phyloP scores from a whole-genome alignment of 1,140 invertebrate species.

The Aethina tumida region DNA sequence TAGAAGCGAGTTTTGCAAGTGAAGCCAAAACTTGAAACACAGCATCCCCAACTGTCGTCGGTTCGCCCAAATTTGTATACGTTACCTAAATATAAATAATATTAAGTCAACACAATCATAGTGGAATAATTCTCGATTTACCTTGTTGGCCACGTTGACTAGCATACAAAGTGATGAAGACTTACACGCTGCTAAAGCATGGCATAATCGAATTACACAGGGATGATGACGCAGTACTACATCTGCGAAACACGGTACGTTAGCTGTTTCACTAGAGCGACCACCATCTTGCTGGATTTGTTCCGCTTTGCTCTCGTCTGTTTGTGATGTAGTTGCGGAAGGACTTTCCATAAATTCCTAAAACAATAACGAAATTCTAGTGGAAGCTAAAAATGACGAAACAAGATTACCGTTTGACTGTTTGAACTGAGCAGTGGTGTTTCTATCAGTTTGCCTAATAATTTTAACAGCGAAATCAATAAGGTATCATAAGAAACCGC shows the following conservation, averaged over 20 bases:
- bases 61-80: constrained; percentile 43
- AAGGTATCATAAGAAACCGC: constrained; percentile 55
- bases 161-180: constrained; percentile 55
- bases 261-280: constrained; percentile 9
- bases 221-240: constrained; percentile 64
- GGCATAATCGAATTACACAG: constrained; percentile 74
- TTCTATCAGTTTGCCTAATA: constrained; percentile 54
- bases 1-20: constrained; percentile 58
- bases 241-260: constrained; percentile 57
- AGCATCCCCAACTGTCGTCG: constrained; percentile 68
- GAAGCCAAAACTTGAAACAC: constrained; percentile 72
- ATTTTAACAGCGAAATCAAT: constrained; percentile 57
- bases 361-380: constrained; percentile 2
- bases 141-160: constrained; percentile 29
- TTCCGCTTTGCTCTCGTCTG: constrained; percentile 69
- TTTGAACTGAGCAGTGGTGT: constrained; percentile 46
- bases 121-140: constrained; percentile 9
- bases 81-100: constrained; percentile 18
- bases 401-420: constrained; percentile 16
- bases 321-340: constrained; percentile 44
- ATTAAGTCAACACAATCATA: constrained; percentile 1
- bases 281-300: constrained; percentile 44
- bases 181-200: constrained; percentile 59
- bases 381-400: constrained; percentile 1
- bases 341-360: constrained; percentile 32